A percentile compares a stretch with the other conserved stretches of the same genome.
Conservation (phyloP, 1,140 invertebrate species). For the Anagrus nilaparvatae region DNA sequence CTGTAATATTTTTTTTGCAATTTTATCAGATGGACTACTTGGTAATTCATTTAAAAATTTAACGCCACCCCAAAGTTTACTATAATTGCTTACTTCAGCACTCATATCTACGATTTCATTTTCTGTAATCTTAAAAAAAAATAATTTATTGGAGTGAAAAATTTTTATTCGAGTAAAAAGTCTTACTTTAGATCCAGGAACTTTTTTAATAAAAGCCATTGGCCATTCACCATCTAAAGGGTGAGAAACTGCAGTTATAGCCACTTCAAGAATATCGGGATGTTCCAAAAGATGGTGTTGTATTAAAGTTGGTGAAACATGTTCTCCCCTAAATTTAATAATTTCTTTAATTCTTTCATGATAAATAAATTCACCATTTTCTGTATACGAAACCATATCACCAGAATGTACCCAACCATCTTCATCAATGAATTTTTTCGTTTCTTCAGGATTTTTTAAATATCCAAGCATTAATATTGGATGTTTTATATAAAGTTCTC, state of each 20-base stretch:
- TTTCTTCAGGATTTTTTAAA: conserved; percentile 31
- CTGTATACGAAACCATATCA: conserved; percentile 45
- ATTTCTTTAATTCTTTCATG: conserved; percentile 50
- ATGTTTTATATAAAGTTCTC: conserved; percentile 36
- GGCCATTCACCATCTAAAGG: conserved; percentile 43
- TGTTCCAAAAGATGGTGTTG: conserved; percentile 47
- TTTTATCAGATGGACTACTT: no score
- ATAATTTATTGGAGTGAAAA: background rate
- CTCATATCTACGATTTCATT: conserved; percentile 21
- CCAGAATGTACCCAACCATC: conserved; percentile 48
- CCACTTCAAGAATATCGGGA: conserved; percentile 46
- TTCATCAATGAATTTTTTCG: conserved; percentile 38
- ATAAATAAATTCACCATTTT: conserved; percentile 41
- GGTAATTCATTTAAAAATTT: no score
- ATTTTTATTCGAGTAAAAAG: background rate
- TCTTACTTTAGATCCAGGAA: conserved; percentile 11
- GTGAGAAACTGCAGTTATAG: conserved; percentile 49
- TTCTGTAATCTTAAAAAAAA: conserved; percentile 18
- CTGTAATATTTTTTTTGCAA: no score
- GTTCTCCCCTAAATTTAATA: conserved; percentile 49
- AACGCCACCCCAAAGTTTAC: conserved; percentile 34
- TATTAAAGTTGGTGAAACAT: conserved; percentile 49
- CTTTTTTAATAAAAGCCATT: conserved; percentile 42
- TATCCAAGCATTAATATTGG: conserved; percentile 31
- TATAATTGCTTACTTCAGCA: conserved; percentile 15